A percentile compares a stretch with the other conserved stretches of the same genome.
phyloP scores from a whole-genome alignment of 1,140 invertebrate genomes.

The Bombus terrestris region DNA sequence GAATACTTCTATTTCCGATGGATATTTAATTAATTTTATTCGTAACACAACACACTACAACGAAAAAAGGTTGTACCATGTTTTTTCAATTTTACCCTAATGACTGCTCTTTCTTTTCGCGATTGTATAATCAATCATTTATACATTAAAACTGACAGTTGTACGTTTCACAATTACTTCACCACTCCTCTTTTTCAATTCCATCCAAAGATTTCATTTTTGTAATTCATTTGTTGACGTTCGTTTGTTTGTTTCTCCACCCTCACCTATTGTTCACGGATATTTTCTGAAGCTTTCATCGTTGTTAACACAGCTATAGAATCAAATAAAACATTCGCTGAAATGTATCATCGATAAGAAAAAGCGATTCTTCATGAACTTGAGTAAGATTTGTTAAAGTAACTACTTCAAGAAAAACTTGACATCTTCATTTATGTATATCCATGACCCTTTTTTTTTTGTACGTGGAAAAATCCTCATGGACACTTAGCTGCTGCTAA shows the following conservation, averaged over 20 bases:
- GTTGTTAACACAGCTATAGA: background rate
- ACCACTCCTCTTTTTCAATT: background rate
- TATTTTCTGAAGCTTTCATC: background rate
- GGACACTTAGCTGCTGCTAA: too few species aligned
- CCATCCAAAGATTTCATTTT: background rate
- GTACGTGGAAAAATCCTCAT: too few species aligned
- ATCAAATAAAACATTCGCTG: background rate
- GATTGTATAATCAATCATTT: background rate
- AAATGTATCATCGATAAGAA: background rate
- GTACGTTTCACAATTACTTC: background rate
- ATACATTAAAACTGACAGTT: background rate
- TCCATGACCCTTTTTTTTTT: too few species aligned
- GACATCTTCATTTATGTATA: too few species aligned
- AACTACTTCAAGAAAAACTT: too few species aligned
- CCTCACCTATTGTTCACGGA: background rate
- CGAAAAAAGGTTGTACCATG: background rate
- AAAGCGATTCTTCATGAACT: background rate
- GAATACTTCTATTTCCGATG: background rate
- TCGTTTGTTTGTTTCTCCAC: background rate
- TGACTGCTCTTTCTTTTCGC: background rate
- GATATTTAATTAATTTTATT: background rate
- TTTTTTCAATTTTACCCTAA: background rate
- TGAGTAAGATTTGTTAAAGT: constrained; percentile 18
- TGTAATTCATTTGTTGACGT: background rate
- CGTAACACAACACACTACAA: background rate